These are phyloP conservation scores for Drosophila virilis DNA, from an alignment of 1,140 invertebrate genomes.

Conservation along the genomic window DNA sequence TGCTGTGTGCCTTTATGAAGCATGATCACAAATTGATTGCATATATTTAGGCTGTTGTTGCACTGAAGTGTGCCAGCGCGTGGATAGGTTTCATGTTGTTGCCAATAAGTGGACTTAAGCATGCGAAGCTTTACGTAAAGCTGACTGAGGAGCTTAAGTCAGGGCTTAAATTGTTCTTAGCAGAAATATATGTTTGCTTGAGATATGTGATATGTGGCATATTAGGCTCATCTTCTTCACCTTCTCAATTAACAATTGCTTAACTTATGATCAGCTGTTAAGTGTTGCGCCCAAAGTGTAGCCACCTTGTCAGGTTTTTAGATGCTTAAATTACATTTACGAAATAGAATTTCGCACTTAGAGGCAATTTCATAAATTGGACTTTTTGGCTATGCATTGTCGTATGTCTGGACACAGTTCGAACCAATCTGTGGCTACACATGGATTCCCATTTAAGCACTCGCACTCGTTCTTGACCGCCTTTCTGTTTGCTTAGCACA, in stretches of 20 bases:
- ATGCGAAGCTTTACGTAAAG: neutral
- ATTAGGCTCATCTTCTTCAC: no score
- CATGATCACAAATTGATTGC: conserved; percentile 26
- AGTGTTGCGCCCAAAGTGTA: no score
- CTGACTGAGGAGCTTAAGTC: neutral
- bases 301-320: no score
- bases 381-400: no score
- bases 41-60: neutral
- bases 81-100: neutral
- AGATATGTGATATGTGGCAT: neutral
- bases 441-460: neutral
- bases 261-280: no score
- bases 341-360: no score
- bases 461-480: neutral
- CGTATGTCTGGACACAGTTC: no score
- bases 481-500: neutral
- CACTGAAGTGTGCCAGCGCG: neutral
- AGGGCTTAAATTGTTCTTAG: neutral
- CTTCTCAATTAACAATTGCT: no score
- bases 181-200: conserved; percentile 2
- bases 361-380: no score
- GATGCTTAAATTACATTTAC: no score
- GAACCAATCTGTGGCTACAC: no score
- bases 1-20: neutral
- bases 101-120: conserved; percentile 8